Evolutionary conservation across 2,797 vertebrate species (phyloP).

Genomic region (Tachyglossus aculeatus): DNA sequence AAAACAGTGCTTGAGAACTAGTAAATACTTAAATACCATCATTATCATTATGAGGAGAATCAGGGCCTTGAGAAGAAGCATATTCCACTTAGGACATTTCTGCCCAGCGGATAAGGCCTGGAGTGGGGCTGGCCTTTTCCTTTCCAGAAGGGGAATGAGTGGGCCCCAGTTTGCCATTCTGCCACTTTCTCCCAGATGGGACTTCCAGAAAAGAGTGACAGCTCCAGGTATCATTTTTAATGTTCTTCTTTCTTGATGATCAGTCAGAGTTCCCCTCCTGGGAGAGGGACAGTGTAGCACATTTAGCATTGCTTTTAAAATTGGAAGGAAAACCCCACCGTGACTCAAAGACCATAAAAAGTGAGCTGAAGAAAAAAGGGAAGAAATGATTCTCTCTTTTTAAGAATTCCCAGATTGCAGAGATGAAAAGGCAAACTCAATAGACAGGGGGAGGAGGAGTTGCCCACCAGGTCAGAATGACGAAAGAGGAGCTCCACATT

Average conservation of each 20-base stretch:
- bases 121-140: conserved; percentile 4
- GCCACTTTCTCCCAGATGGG: background rate
- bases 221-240: background rate
- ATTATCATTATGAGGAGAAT: too few species aligned
- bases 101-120: too few species aligned
- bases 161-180: background rate
- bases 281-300: background rate
- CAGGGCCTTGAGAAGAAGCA: too few species aligned
- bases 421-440: too few species aligned
- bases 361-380: background rate
- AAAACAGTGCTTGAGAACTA: too few species aligned
- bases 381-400: background rate
- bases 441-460: too few species aligned
- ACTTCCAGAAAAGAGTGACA: background rate
- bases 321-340: background rate
- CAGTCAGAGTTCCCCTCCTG: background rate
- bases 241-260: conserved; percentile 7
- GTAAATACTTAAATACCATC: too few species aligned
- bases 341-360: conserved; percentile 15
- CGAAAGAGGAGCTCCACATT: too few species aligned
- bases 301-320: conserved; percentile 16
- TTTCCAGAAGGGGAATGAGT: background rate
- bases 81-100: too few species aligned
- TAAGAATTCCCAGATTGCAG: background rate
- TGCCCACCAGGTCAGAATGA: too few species aligned